Evolutionary conservation across 2,888 invertebrate species (phyloP).

Genomic region (Andrena praecox): DNA sequence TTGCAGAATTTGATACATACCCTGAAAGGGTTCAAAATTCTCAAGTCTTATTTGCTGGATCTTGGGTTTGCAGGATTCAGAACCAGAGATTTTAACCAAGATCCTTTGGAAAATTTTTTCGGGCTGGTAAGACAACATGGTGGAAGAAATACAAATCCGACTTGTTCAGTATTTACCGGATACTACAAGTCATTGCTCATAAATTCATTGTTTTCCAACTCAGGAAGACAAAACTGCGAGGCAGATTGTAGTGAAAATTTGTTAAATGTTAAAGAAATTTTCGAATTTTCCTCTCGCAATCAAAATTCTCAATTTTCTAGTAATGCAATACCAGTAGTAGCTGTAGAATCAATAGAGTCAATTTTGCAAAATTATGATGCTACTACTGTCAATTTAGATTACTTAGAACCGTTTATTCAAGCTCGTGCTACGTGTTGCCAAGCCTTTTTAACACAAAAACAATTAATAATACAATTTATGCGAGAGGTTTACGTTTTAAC

Average conservation of each 20-base stretch:
- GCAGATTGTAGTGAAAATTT: neutral
- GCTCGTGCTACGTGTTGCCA: too few relatives aligned
- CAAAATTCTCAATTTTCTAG: neutral
- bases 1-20: neutral
- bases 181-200: neutral
- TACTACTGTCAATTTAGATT: too few relatives aligned
- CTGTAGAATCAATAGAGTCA: too few relatives aligned
- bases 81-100: neutral
- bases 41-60: neutral
- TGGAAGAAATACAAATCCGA: neutral
- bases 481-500: too few relatives aligned
- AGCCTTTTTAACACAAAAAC: too few relatives aligned
- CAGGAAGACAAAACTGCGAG: neutral
- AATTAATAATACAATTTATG: too few relatives aligned
- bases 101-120: neutral
- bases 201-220: neutral
- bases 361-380: too few relatives aligned
- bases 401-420: too few relatives aligned
- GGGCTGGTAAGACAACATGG: neutral
- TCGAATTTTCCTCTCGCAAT: neutral
- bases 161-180: too few relatives aligned
- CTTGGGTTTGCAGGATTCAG: neutral
- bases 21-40: neutral
- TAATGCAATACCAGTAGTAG: neutral
- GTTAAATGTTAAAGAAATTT: neutral